A percentile compares a stretch with the other conserved stretches of the same genome.
Evolutionary conservation across 1,140 invertebrate genomes (phyloP).

Genomic region (Oncopeltus fasciatus): DNA sequence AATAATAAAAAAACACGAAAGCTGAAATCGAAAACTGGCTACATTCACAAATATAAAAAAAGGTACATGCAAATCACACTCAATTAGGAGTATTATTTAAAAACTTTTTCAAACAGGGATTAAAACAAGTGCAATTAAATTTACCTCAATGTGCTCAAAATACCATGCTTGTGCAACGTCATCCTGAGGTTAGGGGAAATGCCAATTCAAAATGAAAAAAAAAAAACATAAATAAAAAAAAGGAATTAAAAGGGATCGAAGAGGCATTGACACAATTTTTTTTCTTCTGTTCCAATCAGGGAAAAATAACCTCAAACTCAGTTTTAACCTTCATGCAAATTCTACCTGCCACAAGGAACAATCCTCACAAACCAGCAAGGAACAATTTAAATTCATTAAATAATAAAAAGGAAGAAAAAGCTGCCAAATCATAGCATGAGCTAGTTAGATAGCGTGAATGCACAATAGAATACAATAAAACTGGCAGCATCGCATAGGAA

Average conservation of each 20-base stretch:
- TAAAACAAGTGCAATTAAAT: constrained; percentile 17
- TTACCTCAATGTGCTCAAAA: constrained; percentile 1
- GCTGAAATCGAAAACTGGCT: background rate
- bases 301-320: background rate
- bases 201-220: too few species aligned
- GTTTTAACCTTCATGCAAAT: background rate
- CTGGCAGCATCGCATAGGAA: constrained; percentile 2
- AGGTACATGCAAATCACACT: background rate
- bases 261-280: too few species aligned
- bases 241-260: too few species aligned
- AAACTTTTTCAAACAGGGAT: background rate
- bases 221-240: too few species aligned
- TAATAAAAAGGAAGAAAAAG: background rate
- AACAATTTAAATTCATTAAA: background rate
- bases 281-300: too few species aligned
- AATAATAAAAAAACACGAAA: background rate
- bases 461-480: background rate
- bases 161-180: constrained; percentile 1
- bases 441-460: background rate
- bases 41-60: constrained; percentile 11
- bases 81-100: background rate
- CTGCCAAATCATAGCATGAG: constrained; percentile 7
- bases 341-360: constrained; percentile 5
- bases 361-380: background rate
- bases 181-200: too few species aligned